These are phyloP conservation scores for Charanyca ferruginea DNA, from an alignment of 2,888 invertebrate genomes.

Conservation along the genomic window DNA sequence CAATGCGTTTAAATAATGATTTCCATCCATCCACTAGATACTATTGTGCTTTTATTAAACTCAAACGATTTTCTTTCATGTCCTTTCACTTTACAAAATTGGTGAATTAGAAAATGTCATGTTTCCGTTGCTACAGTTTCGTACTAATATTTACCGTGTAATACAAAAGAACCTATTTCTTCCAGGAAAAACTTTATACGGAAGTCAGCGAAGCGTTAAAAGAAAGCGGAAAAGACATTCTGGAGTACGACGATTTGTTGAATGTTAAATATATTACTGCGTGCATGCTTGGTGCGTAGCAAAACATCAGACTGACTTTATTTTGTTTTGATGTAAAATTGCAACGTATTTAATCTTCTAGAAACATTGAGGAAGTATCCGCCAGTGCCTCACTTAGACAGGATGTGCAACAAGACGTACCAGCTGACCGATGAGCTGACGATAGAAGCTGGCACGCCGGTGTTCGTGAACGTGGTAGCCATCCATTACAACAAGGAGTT, in stretches of 20 bases:
- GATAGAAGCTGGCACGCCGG: conserved; percentile 76
- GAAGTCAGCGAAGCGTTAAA: conserved; percentile 76
- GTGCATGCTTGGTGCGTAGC: conserved; percentile 76
- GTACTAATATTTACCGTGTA: conserved; percentile 29
- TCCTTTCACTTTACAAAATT: not conserved
- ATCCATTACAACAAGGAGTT: conserved; percentile 77
- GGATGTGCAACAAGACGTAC: conserved; percentile 74
- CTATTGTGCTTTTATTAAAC: conserved; percentile 3
- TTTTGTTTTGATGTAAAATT: not conserved
- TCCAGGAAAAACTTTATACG: conserved; percentile 78
- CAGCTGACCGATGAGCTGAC: conserved; percentile 75
- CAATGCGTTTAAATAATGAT: not conserved
- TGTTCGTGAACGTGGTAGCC: conserved; percentile 78
- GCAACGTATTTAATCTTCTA: conserved; percentile 57
- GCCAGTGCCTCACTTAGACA: conserved; percentile 76
- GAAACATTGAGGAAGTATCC: conserved; percentile 82
- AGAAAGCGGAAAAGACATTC: conserved; percentile 72
- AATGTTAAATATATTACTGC: conserved; percentile 79
- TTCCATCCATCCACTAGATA: not conserved
- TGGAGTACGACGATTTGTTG: conserved; percentile 80
- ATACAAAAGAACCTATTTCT: conserved; percentile 32
- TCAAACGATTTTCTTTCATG: not conserved
- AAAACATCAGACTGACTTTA: not conserved
- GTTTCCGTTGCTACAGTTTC: conserved; percentile 11
- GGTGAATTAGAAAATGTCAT: conserved; percentile 3